Conservation (phyloP, 2,888 invertebrate species). For the Hypsopygia costalis region DNA sequence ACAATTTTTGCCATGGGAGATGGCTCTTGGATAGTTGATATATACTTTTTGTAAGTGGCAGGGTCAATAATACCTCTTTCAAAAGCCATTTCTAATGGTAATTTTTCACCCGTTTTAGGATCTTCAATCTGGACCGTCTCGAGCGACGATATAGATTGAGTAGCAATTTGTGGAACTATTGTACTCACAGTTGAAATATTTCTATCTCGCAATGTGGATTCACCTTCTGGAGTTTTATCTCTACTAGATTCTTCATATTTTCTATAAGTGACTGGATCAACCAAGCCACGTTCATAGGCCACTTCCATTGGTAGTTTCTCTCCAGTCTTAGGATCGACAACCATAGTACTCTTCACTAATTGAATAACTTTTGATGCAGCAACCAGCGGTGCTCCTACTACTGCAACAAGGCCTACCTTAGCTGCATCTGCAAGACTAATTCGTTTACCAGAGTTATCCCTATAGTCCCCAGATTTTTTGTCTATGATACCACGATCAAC, state of each 20-base stretch:
- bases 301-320: slow-evolving; percentile 89
- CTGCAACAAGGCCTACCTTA: slow-evolving; percentile 87
- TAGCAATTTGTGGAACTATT: slow-evolving; percentile 36
- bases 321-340: slow-evolving; percentile 89
- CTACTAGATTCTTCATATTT: slow-evolving; percentile 73
- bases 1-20: slow-evolving; percentile 46
- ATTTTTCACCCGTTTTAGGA: slow-evolving; percentile 87
- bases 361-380: slow-evolving; percentile 86
- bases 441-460: slow-evolving; percentile 82
- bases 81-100: slow-evolving; percentile 88
- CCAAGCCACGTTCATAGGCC: slow-evolving; percentile 88
- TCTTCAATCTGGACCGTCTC: slow-evolving; percentile 82
- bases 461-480: slow-evolving; percentile 84
- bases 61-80: slow-evolving; percentile 80
- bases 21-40: slow-evolving; percentile 12
- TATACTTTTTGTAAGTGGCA: slow-evolving; percentile 25
- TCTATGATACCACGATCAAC: slow-evolving; percentile 88
- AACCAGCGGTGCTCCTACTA: slow-evolving; percentile 87
- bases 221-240: slow-evolving; percentile 50
- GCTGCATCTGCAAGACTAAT: slow-evolving; percentile 87
- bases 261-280: slow-evolving; percentile 79
- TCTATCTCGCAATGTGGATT: too few relatives aligned
- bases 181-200: slow-evolving; percentile 10
- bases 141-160: slow-evolving; percentile 25
- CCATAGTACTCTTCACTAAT: slow-evolving; percentile 82